Base-by-base conservation (phyloP, 2,888 invertebrate genomes). In the Sisyra nigra region DNA sequence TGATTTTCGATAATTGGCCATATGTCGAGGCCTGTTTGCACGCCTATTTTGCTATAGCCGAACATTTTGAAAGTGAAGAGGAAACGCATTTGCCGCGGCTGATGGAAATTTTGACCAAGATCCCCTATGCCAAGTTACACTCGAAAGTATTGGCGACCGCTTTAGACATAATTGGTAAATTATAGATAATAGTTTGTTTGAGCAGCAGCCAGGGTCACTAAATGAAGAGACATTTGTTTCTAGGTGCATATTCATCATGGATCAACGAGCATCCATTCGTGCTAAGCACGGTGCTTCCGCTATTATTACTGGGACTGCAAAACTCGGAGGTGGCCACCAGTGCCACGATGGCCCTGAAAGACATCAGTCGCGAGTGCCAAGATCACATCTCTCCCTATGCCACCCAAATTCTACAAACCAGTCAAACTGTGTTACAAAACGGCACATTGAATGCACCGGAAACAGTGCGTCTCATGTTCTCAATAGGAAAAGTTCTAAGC, bases 301-400 rank as follows among this genome's bases (percentile, higher is more conserved):
- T 86, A 15, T 62, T 85, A 3, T 66, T 72, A 11, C 64, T 77
- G 30, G 81, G 82, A 2, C 60, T 87, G 9, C 70, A 64, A 24
- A 71, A 76, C 49, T 63, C 73, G 0, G 69, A 76, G 19, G 80
- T 84, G 47, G 76, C 83, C 1, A 79, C 84, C 3, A 74, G 84
- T 44, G 81, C 88, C 1, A 89, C 91, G 3, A 75, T 91, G 60
- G 91, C 93, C 17, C 67, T 93, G 9, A 86, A 91, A 57, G 91
- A 91, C 55, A 72, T 94, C 32, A 80, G 86, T 29, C 68, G 81
- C 30, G 88, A 89, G 59, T 89, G 89, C 57, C 74, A 76, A 52
- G 59, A 74, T 40, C 76, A 79, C 56, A 71, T 93, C 50, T 71
- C 75, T 39, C 81, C 82, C 0, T 82, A 78, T 53, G 84, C 84